Base-by-base conservation (phyloP, 2,113 vertebrate species). In the Anhinga rufa region DNA sequence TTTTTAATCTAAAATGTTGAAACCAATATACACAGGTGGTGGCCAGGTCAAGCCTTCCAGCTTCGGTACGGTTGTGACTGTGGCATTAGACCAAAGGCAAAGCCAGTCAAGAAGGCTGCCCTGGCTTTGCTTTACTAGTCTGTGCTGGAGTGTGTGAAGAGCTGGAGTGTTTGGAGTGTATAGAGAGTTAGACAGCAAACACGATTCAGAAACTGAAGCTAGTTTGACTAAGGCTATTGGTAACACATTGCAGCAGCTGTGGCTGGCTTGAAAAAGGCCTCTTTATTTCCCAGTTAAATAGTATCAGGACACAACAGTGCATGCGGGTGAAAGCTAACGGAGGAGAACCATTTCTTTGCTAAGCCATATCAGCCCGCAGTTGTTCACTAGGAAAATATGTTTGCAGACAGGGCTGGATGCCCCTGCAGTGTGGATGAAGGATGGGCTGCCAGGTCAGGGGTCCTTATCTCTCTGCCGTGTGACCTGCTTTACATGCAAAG, bases 371-470 rank as follows among this genome's bases (percentile, higher is more conserved):
- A 14, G 49, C 31, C 14, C 66, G 77, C 58, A 60, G 58, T 21
- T 66, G 25, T 15, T 74, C 3, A 2, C 69, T n/a, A 51, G 40
- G 24, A 68, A 51, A 36, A 9, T 17, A 7, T 0, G 1, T 21
- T 58, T 66, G 77, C 64, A 68, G 40, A 11, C 5, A n/a, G 40
- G 44, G 57, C 72, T 81, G 72, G 72, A 72, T 51, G 51, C 28
- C 38, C 7, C 85, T 24, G 52, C 54, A 24, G 36, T 9, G 25
- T 36, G 44, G 36, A 6, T 17, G 46, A 78, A 68, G 68, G 83
- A 64, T 52, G 49, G 71, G 26, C 34, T 86, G 88, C 65, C 70
- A 55, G 29, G 48, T 61, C 72, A 75, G 25, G 14, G 3, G 6
- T 26, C 9, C 46, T 40, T 16, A 4, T 58, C 48, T 82, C 71